Evolutionary conservation across 2,888 invertebrate species (phyloP), one percentile per base, ranked within the genome.

Genomic region (Ctena decussata): DNA sequence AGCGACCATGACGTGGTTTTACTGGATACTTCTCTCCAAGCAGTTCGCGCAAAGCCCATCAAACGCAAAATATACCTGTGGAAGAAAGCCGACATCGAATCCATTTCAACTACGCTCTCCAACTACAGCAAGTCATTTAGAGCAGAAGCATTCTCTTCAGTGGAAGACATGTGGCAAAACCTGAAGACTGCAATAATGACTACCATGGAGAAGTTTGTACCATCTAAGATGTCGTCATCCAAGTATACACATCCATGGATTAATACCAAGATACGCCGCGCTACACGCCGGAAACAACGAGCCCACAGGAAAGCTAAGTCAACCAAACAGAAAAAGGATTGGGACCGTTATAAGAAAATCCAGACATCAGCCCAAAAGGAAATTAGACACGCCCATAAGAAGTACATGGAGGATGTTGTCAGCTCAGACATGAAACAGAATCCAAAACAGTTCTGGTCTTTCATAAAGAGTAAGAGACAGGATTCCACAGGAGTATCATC

Each of bases 391-490:
- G 53, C 53, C n/a, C 53, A 53, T n/a, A 53, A n/a, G 21, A 11
- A 53, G 53, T 53, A 53, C 21, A 53, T 53, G 53, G 53, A 53
- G 21, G 53, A 53, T 21, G 53, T 53, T 53, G 53, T 53, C 53
- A 53, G 53, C 53, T 53, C 53, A 53, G 53, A 53, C n/a, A 15
- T 53, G 53, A 53, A 53, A 53, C 53, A 53, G n/a, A 53, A 53
- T 21, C 53, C 53, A 8, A 53, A 53, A 53, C 8, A 53, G 12
- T 53, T 53, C 53, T 53, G 53, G 53, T 53, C 53, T 21, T 53
- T 53, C 21, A 53, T 53, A 11, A 53, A 53, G 53, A 53, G 53
- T 53, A 53, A 53, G 21, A 15, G n/a, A 8, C 53, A 53, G 21
- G 53, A 53, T n/a, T 53, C 53, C 5, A 15, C 53, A 15, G 53